Evolutionary conservation across 2,888 invertebrate genomes (phyloP).

Genomic region (Lamellibrachia satsuma): DNA sequence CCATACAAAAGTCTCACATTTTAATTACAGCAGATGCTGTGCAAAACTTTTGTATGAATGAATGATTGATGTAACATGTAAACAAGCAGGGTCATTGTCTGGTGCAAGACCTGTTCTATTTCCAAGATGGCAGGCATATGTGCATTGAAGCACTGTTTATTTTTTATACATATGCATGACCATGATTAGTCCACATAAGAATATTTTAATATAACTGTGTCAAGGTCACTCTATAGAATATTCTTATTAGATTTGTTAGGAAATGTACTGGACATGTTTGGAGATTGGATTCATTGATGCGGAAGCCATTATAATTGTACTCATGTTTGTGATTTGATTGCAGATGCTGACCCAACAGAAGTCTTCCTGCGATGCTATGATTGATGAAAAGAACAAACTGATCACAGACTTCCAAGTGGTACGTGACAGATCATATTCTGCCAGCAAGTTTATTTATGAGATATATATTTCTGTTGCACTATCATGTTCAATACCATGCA

Average conservation of each 20-base stretch:
- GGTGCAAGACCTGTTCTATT: neutral
- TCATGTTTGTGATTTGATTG: neutral
- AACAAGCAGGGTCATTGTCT: neutral
- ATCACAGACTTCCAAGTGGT: slow-evolving; percentile 65
- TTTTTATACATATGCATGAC: neutral
- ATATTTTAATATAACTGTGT: neutral
- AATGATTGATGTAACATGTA: neutral
- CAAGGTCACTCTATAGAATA: neutral
- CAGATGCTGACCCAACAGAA: slow-evolving; percentile 65
- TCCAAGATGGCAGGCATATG: neutral
- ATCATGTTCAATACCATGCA: neutral
- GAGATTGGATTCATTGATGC: neutral
- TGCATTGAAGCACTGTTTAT: neutral
- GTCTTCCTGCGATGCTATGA: slow-evolving; percentile 63
- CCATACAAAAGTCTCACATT: no score
- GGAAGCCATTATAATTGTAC: neutral
- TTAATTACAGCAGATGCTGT: neutral
- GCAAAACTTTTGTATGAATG: neutral
- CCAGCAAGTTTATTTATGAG: neutral
- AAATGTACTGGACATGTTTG: neutral
- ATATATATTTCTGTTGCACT: neutral
- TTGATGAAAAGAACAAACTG: slow-evolving; percentile 66
- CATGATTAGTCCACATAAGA: neutral
- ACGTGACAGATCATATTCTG: slow-evolving; percentile 28
- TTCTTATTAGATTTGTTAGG: neutral